phyloP scores from a whole-genome alignment of 2,888 invertebrate genomes.

The Lithosia quadra region DNA sequence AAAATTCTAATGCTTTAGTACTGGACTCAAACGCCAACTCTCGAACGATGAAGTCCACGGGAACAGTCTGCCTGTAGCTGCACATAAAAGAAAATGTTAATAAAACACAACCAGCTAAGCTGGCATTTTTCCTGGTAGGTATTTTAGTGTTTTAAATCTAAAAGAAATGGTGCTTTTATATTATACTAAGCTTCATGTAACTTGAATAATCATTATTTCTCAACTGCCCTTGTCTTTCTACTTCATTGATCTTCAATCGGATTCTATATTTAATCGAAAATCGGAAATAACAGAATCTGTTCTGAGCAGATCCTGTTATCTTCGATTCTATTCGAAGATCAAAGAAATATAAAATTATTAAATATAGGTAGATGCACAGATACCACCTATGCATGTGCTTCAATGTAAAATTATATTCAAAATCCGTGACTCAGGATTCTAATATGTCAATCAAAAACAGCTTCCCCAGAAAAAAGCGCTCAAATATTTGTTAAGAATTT shows the following conservation, averaged over 20 bases:
- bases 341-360: not conserved
- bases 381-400: no score
- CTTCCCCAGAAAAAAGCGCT: not conserved
- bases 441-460: not conserved
- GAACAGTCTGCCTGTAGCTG: constrained; percentile 98
- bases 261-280: not conserved
- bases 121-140: constrained; percentile 46
- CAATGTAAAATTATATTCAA: not conserved
- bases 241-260: not conserved
- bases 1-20: constrained; percentile 95
- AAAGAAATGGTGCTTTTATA: constrained; percentile 20
- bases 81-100: constrained; percentile 85
- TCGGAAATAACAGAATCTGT: not conserved
- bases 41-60: constrained; percentile 94
- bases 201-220: not conserved
- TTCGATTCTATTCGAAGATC: not conserved
- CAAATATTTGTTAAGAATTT: no score
- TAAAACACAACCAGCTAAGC: constrained; percentile 74
- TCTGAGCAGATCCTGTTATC: not conserved
- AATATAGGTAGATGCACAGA: no score
- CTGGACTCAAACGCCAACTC: constrained; percentile 95
- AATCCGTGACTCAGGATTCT: constrained; percentile 1
- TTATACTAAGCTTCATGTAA: not conserved
- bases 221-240: not conserved
- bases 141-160: constrained; percentile 3